Evolutionary conservation across 2,797 vertebrate genomes (phyloP), one percentile per base, ranked within the genome.

Genomic region (Gallirallus australis): DNA sequence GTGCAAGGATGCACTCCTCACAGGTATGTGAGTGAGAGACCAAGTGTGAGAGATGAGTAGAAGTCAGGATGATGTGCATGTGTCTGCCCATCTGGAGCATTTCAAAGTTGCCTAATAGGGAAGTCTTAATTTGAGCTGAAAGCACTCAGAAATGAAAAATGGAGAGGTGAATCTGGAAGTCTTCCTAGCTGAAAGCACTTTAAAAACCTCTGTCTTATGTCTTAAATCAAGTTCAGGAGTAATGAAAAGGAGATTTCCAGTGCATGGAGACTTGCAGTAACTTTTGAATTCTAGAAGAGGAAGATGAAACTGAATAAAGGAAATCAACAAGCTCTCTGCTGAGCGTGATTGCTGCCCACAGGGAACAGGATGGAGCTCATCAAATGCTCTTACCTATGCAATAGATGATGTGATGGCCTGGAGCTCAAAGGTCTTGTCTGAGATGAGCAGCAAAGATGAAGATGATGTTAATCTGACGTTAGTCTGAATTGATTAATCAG

Each of bases 401-500:
- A 57, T 3, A 66, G 71, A 37, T 82, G 68, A 90, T 70, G 40
- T n/a, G 61, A 61, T 24, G 28, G 53, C 76, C 84, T 50, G 48
- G 56, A 89, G 60, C 64, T 82, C 68, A 87, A 76, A 89, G 64
- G 73, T 84, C 94, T 92, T 69, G 23, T 60, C 56, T 91, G 80
- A 83, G 61, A 78, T 25, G 3, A 25, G 56, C n/a, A 80, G 50
- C 33, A 59, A 84, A 84, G 61, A 77, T 45, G 69, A 80, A 71
- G 72, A 68, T 53, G 24, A 63, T 64, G 65, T 70, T 93, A 82
- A 73, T 64, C 31, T 77, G 84, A 39, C 25, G 20, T 59, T 47
- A 64, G 60, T 59, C 60, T 84, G 81, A 88, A 84, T 18, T 86
- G 87, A 93, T 85, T 94, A 92, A 87, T 92, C 89, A 93, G 64